Evolutionary conservation across 1,140 invertebrate species (phyloP).

Genomic region (Saccostrea glomerata): DNA sequence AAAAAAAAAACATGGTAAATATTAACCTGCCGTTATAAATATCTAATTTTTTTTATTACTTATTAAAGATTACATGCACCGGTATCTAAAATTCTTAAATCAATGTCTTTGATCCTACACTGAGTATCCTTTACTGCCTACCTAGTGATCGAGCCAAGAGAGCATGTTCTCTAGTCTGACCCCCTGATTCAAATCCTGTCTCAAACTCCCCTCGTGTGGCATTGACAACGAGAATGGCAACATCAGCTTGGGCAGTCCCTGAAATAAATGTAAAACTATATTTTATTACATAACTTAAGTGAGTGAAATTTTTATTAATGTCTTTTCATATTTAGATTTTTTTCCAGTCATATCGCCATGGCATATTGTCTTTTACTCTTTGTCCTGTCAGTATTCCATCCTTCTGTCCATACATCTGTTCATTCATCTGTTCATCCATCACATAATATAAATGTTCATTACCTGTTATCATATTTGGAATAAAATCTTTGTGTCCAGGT

Average conservation of each 20-base stretch:
- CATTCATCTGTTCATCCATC: no score
- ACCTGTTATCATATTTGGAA: constrained; percentile 98
- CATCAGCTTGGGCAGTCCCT: constrained; percentile 98
- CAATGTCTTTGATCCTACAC: no score
- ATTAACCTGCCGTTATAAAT: no score
- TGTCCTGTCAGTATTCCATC: background rate
- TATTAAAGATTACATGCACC: no score
- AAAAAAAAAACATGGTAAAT: background rate
- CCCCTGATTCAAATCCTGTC: constrained; percentile 97
- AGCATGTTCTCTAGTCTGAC: constrained; percentile 98
- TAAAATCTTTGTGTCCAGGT: constrained; percentile 98
- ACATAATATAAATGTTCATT: background rate
- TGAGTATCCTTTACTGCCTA: constrained; percentile 59
- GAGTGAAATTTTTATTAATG: no score
- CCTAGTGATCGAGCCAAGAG: constrained; percentile 94
- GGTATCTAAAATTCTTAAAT: no score
- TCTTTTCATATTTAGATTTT: no score
- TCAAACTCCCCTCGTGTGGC: constrained; percentile 97
- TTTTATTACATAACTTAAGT: no score
- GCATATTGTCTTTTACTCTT: background rate
- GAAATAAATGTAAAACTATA: constrained; percentile 5
- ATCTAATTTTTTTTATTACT: no score
- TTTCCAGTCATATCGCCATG: no score
- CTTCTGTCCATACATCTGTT: no score
- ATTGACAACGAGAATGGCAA: constrained; percentile 96